Percentiles rank a stretch among this genome's conserved stretches.
phyloP scores from a whole-genome alignment of 2,113 vertebrate species.

The Scomber japonicus region DNA sequence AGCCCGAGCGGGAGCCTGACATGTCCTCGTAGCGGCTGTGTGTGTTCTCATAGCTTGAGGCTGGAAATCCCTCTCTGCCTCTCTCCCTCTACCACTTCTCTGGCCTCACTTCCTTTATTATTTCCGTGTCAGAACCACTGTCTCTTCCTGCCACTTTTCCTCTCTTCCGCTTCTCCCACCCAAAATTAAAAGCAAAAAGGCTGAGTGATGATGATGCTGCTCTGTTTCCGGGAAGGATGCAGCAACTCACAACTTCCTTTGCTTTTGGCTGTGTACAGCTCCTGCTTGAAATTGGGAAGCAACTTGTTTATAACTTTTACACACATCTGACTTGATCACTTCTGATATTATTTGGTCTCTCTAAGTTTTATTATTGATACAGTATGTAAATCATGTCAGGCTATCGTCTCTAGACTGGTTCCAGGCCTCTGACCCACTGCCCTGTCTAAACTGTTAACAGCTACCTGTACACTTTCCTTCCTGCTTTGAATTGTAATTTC shows the following conservation, averaged over 20 bases:
- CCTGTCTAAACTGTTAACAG: too few relatives aligned
- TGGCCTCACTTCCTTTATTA: slow-evolving; percentile 1
- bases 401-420: too few relatives aligned
- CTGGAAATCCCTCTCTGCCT: slow-evolving; percentile 40
- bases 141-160: slow-evolving; percentile 7
- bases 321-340: too few relatives aligned
- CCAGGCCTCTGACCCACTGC: too few relatives aligned
- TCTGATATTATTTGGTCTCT: too few relatives aligned
- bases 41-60: slow-evolving; percentile 21
- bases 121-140: background rate
- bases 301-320: background rate
- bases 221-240: slow-evolving; percentile 5
- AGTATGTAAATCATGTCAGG: background rate
- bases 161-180: too few relatives aligned
- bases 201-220: slow-evolving; percentile 14
- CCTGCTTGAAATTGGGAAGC: background rate
- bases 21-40: slow-evolving; percentile 35
- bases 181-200: slow-evolving; percentile 22
- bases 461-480: too few relatives aligned
- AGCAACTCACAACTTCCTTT: background rate
- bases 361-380: too few relatives aligned
- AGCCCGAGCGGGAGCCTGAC: slow-evolving; percentile 46
- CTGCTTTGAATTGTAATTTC: too few relatives aligned
- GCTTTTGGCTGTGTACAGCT: background rate
- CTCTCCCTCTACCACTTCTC: slow-evolving; percentile 2